phyloP scores from a whole-genome alignment of 1,140 invertebrate species.

The Pectinophora gossypiella region DNA sequence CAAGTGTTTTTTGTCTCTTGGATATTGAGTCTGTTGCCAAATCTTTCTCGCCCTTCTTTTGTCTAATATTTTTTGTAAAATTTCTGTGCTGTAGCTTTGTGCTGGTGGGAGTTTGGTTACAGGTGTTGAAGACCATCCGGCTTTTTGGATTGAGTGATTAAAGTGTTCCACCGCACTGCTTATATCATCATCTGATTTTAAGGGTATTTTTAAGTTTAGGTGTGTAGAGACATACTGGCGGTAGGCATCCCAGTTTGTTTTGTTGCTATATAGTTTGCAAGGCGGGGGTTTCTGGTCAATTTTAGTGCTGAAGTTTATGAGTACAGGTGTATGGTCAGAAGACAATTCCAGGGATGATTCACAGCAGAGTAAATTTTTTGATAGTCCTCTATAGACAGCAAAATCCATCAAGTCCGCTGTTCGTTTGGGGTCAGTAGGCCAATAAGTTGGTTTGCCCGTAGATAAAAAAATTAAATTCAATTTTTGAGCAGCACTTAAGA shows the following conservation, averaged over 20 bases:
- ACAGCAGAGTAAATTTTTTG: background rate
- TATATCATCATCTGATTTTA: slow-evolving; percentile 18
- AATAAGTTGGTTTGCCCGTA: slow-evolving; percentile 19
- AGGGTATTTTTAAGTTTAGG: slow-evolving; percentile 10
- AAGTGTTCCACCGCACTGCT: slow-evolving; percentile 15
- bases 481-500: background rate
- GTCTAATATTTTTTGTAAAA: slow-evolving; percentile 9
- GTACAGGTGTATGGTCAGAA: slow-evolving; percentile 18
- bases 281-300: background rate
- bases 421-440: slow-evolving; percentile 20
- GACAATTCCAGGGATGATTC: slow-evolving; percentile 12
- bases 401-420: slow-evolving; percentile 23
- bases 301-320: background rate
- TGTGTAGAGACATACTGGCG: slow-evolving; percentile 2
- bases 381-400: slow-evolving; percentile 14
- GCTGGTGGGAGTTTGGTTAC: too few species aligned
- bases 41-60: slow-evolving; percentile 21
- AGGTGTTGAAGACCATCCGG: too few species aligned
- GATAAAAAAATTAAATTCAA: slow-evolving; percentile 4
- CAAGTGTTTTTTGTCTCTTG: slow-evolving; percentile 16
- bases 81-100: slow-evolving; percentile 7
- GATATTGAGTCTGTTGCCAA: slow-evolving; percentile 3
- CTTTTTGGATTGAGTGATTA: too few species aligned
- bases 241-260: slow-evolving; percentile 20
- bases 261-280: slow-evolving; percentile 11